Base-by-base conservation (phyloP, 2,113 vertebrate species). In the Silurus glanis region DNA sequence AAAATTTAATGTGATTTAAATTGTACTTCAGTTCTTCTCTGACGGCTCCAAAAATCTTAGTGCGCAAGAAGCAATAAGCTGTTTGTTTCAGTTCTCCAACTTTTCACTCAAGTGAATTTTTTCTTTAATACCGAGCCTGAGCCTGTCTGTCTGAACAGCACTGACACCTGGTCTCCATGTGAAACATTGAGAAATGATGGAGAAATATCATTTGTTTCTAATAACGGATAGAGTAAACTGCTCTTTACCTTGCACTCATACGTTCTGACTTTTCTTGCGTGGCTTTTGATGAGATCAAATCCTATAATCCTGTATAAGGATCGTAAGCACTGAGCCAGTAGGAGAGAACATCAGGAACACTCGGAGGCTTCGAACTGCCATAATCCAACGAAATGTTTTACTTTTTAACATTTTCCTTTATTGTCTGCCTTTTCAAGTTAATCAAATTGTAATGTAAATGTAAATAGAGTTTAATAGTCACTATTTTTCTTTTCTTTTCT, bases 251-350 rank as follows among this genome's bases (percentile, higher is more conserved):
- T 13, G 78, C 17, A 61, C 78, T 47, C 25, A 16, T 21, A 25
- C 16, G 12, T 45, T 13, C 13, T 9, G 55, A 59, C 21, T 53
- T 19, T 19, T 17, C 14, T 19, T 17, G 53, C 3, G 6, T 8
- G 4, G 14, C 5, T 55, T 55, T 79, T 79, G n/a, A 56, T 74
- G 17, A 74, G 75, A 10, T 58, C 9, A 80, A 59, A 79, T 59
- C 25, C 16, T 80, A 45, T 80, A 80, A 80, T 80, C 78, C 56
- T 59, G 56, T 80, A 19, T 80, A 25, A 56, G 53, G 25, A 58
- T 37, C 25, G 59, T 80, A 25, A 59, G n/a, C 6, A 9, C 76
- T 58, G n/a, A 28, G 25, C 2, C 53, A 5, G 78, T 80, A 10
- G 17, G 5, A 59, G 56, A 80, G 56, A 80, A 80, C 78, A 61